These are phyloP conservation scores for Leptonema lineaticorne DNA, from an alignment of 1,140 invertebrate genomes.

Conservation along the genomic window DNA sequence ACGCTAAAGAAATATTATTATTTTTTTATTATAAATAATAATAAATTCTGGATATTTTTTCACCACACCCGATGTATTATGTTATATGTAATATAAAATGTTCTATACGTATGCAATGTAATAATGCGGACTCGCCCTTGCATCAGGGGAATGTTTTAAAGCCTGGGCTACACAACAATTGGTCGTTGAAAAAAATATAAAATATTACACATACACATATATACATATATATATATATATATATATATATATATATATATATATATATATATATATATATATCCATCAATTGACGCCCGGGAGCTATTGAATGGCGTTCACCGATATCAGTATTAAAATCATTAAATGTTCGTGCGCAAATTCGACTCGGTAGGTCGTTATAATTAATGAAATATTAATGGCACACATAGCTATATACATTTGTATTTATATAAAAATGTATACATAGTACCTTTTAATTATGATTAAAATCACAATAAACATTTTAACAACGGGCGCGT, in stretches of 20 bases:
- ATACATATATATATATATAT: too few relatives aligned
- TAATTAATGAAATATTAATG: slow-evolving; percentile 9
- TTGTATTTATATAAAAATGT: not conserved
- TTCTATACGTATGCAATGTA: not conserved
- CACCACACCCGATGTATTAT: not conserved
- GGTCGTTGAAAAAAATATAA: too few relatives aligned
- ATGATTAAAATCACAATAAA: slow-evolving; percentile 2
- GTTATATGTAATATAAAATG: not conserved
- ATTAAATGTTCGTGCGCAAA: not conserved
- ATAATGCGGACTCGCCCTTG: not conserved
- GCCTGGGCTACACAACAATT: not conserved
- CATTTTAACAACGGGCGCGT: not conserved
- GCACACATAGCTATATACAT: not conserved
- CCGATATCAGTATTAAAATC: not conserved
- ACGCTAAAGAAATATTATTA: too few relatives aligned
- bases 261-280: too few relatives aligned
- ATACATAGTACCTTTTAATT: not conserved
- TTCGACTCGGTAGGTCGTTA: not conserved
- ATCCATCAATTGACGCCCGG: not conserved
- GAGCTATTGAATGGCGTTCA: not conserved
- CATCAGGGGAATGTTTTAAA: not conserved
- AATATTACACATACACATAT: too few relatives aligned
- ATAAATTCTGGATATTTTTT: too few relatives aligned
- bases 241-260: too few relatives aligned
- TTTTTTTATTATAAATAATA: too few relatives aligned